A percentile compares a stretch with the other conserved stretches of the same genome.
These are phyloP conservation scores for Mola mola DNA, from an alignment of 2,113 vertebrate genomes.

Conservation along the genomic window DNA sequence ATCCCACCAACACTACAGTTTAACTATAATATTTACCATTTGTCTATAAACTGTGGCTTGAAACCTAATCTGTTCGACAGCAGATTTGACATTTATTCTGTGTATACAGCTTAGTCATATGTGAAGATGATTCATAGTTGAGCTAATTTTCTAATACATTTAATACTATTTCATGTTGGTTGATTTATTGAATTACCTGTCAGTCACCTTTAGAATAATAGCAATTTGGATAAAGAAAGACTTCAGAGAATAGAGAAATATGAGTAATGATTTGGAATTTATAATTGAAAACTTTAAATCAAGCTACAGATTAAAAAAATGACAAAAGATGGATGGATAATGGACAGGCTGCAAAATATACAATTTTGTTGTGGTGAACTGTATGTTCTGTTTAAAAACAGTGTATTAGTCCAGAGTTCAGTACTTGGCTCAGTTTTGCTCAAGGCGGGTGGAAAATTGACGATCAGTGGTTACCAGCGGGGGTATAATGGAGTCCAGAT, in stretches of 20 bases:
- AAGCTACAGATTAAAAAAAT: too few species aligned
- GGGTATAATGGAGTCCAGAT: conserved; percentile 73
- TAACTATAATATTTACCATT: background rate
- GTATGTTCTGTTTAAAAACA: conserved; percentile 26
- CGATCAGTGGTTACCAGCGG: conserved; percentile 69
- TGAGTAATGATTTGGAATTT: too few species aligned
- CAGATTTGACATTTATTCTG: too few species aligned
- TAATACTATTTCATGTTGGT: too few species aligned
- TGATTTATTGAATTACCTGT: background rate
- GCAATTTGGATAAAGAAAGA: background rate
- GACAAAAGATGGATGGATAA: too few species aligned
- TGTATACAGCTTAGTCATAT: too few species aligned
- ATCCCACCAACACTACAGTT: background rate
- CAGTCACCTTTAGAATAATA: background rate
- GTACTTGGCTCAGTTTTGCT: conserved; percentile 22
- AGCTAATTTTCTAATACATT: too few species aligned
- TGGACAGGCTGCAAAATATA: background rate
- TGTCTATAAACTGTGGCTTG: background rate
- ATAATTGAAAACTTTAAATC: too few species aligned
- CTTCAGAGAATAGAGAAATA: too few species aligned
- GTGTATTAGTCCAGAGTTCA: conserved; percentile 28
- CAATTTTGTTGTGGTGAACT: background rate
- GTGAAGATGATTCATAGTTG: too few species aligned
- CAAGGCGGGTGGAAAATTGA: conserved; percentile 44
- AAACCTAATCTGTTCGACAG: too few species aligned